These are phyloP conservation scores for Drosophila elegans DNA, from an alignment of 1,140 invertebrate genomes.

Conservation along the genomic window DNA sequence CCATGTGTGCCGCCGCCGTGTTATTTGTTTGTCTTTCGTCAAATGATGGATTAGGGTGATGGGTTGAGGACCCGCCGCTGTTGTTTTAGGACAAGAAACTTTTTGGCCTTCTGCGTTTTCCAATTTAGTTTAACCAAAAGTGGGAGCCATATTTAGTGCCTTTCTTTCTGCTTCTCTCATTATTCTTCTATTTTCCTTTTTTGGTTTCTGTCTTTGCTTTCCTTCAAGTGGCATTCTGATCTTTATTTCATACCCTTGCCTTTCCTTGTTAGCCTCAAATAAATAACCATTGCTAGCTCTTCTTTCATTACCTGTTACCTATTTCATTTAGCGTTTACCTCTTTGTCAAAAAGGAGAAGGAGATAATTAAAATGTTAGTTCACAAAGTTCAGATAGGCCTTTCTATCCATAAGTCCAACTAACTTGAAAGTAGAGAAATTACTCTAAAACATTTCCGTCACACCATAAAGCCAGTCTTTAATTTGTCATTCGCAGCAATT, in stretches of 20 bases:
- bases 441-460: neutral
- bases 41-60: slow-evolving; percentile 56
- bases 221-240: no score
- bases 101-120: slow-evolving; percentile 25
- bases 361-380: no score
- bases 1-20: slow-evolving; percentile 25
- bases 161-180: neutral
- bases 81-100: slow-evolving; percentile 69
- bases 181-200: neutral
- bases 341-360: no score
- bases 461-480: no score
- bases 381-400: no score
- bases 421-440: neutral
- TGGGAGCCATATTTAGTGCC: slow-evolving; percentile 6
- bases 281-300: no score
- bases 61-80: slow-evolving; percentile 22
- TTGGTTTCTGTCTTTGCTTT: no score
- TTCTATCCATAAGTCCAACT: no score
- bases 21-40: slow-evolving; percentile 36
- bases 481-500: neutral
- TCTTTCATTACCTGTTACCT: no score
- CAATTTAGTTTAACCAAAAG: slow-evolving; percentile 15
- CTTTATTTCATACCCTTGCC: no score
- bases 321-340: no score
- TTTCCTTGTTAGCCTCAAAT: no score